Conservation (phyloP, 2,113 vertebrate species). For the Toxotes jaculatrix region DNA sequence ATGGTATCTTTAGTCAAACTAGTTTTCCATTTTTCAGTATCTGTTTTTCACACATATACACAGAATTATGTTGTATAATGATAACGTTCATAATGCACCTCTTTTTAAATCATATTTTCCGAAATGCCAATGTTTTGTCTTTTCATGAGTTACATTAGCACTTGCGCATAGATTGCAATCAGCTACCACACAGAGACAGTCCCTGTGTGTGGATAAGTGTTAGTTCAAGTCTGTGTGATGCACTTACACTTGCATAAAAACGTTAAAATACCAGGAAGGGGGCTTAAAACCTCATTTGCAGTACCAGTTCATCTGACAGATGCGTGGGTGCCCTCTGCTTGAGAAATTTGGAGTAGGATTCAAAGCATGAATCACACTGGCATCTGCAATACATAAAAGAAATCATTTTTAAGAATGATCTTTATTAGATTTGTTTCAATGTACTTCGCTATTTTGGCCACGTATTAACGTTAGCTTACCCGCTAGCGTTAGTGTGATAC, state of each 20-base stretch:
- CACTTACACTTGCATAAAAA: not conserved
- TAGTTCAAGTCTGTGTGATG: not conserved
- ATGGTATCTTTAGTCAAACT: not conserved
- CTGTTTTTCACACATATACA: not conserved
- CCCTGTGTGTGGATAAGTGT: not conserved
- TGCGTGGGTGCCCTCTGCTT: not conserved
- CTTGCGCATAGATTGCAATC: not conserved
- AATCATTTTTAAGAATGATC: not conserved
- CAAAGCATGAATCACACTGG: not conserved
- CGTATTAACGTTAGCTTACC: not conserved
- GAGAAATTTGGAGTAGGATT: not conserved
- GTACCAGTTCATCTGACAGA: constrained; percentile 5
- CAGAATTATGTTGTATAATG: not conserved
- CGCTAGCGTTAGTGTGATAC: not conserved
- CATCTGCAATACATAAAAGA: constrained; percentile 20
- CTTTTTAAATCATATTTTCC: not conserved
- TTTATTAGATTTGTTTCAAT: not conserved
- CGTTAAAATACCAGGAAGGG: not conserved
- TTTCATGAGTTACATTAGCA: not conserved
- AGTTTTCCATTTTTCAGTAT: not conserved
- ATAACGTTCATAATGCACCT: not conserved
- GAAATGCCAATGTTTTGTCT: not conserved
- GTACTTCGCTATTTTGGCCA: not conserved
- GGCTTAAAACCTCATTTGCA: not conserved
- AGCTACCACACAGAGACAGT: not conserved